Base-by-base conservation (phyloP, 2,113 vertebrate species). In the Amia ocellicauda region DNA sequence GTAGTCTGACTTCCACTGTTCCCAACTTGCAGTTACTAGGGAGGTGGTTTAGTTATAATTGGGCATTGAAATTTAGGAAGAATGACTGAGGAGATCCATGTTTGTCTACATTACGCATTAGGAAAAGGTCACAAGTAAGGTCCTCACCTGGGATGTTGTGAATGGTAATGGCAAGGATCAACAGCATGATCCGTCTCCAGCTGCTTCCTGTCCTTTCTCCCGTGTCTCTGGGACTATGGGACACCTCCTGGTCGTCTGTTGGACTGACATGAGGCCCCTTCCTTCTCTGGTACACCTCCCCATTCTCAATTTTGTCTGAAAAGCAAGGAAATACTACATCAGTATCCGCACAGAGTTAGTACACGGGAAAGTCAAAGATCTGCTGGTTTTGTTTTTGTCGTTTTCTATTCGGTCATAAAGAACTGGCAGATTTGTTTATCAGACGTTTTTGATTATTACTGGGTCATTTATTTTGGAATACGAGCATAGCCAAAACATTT, bases 121-220 rank as follows among this genome's bases (percentile, higher is more conserved):
- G 55, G 43, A 19, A 24, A 8, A 28, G 20, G 26, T 3, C 4
- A 23, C 9, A 20, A 14, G 22, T 13, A 36, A 17, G 24, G n/a
- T 0, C 9, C 7, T 86, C 57, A 98, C 96, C 96, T 71, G 97
- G 97, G 56, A 99, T 81, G 75, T 99, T 99, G 84, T 99, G 97
- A 70, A 99, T 93, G 74, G 97, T 99, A 69, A 98, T 94, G 1
- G 96, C 97, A 1, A 99, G 78, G 74, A 97, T 98, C 58, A 99
- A 88, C 60, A 98, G 91, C 7, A 84, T 2, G 1, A 98, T 91
- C 7, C 95, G 74, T n/a, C 91, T 83, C 97, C 97, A 98, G 78
- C 93, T 95, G 85, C 80, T 84, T 49, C 68, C 72, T 0, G 74
- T 13, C 17, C 51, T 49, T 26, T 55, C 74, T 2, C 26, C 70